Evolutionary conservation across 2,797 vertebrate species (phyloP), one percentile per base, ranked within the genome.

Genomic region (Clamator glandarius): DNA sequence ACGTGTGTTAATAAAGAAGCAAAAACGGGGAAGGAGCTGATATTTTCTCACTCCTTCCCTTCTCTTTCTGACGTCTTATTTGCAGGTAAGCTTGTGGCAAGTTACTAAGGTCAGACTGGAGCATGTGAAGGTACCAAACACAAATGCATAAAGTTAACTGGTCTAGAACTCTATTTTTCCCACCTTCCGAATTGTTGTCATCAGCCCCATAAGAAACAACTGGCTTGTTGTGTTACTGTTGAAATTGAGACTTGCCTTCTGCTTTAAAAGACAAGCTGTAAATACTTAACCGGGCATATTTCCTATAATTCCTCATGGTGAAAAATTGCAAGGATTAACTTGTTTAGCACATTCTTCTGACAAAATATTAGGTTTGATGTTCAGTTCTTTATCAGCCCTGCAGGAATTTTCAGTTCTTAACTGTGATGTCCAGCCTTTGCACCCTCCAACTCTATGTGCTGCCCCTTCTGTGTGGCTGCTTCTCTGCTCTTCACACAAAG

Each of bases 221-320:
- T 74, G 7, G 6, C 66, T 73, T 91, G 50, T 48, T 91, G 23
- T 54, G 41, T 81, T 58, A 54, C 51, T 80, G n/a, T 4, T 85
- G 64, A 83, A 87, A 24, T 20, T 48, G 64, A 85, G 57, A 39
- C 25, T 87, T 73, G 26, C 41, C 79, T 84, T 74, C 42, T 95
- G 26, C 16, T 83, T 68, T 90, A 26, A 62, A 63, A 93, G 42
- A 24, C 13, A 42, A 86, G 33, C 72, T 84, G 23, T 70, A 67
- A 87, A 55, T 91, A 44, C 5, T 48, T 89, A 24, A 70, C 48
- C 69, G 86, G 67, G 48, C n/a, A 59, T 77, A 72, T 85, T 48
- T 4, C 87, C 72, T 75, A 0, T 63, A 52, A 36, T 77, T 77
- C 46, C 33, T 92, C 33, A 46, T 48, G 31, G 58, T 72, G 59